Percentiles rank a stretch among this genome's conserved stretches.
These are phyloP conservation scores for Agapornis canus DNA, from an alignment of 2,797 vertebrate genomes.

Conservation along the genomic window DNA sequence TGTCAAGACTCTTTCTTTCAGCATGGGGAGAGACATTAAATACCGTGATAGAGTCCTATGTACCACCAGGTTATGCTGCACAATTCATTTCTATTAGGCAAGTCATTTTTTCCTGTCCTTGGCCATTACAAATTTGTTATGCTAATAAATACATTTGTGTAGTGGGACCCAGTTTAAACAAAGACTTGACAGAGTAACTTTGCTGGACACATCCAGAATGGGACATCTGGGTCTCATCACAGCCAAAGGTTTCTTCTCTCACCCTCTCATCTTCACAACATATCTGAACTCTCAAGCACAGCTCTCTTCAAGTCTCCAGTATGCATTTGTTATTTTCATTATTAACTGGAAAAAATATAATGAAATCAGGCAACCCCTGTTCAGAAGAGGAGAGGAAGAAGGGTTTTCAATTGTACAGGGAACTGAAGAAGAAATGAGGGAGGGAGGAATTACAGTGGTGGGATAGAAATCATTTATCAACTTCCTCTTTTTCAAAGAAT, in stretches of 20 bases:
- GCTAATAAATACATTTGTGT: conserved; percentile 13
- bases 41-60: background rate
- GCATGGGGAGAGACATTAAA: background rate
- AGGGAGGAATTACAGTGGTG: background rate
- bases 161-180: conserved; percentile 47
- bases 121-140: conserved; percentile 20
- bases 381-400: background rate
- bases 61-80: conserved; percentile 48
- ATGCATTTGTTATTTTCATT: conserved; percentile 27
- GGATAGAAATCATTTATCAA: background rate
- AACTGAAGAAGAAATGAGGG: background rate
- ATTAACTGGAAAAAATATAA: background rate
- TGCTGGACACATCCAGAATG: conserved; percentile 12
- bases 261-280: conserved; percentile 7
- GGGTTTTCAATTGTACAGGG: background rate
- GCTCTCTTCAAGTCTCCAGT: background rate
- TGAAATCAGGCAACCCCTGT: background rate
- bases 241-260: conserved; percentile 8
- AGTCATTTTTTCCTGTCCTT: background rate
- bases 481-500: background rate
- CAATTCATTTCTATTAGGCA: conserved; percentile 45
- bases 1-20: conserved; percentile 41
- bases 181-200: conserved; percentile 2
- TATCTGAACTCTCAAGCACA: background rate
- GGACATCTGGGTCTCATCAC: conserved; percentile 45